These are phyloP conservation scores for Tenthredo notha DNA, from an alignment of 2,888 invertebrate species.

Conservation along the genomic window DNA sequence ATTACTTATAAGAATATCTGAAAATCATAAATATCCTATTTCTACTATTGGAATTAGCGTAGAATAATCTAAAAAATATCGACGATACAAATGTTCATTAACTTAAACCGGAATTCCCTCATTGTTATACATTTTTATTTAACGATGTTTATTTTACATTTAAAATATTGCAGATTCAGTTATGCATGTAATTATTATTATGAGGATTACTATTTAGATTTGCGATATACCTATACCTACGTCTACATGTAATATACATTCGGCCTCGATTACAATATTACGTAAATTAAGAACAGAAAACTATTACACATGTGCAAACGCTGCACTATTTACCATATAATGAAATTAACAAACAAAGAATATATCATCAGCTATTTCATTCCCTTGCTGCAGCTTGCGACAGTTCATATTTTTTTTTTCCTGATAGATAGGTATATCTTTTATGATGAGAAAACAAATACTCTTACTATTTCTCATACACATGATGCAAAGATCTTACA, in stretches of 20 bases:
- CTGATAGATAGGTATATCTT: neutral
- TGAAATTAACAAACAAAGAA: constrained; percentile 12
- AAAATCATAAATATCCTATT: neutral
- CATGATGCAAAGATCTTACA: neutral
- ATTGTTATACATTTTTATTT: neutral
- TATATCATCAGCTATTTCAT: neutral
- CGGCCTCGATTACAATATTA: constrained; percentile 2
- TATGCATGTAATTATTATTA: neutral
- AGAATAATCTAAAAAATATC: neutral
- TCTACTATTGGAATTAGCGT: neutral
- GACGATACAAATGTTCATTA: neutral
- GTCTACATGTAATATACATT: neutral
- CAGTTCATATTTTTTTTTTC: neutral
- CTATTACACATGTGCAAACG: neutral
- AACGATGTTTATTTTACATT: neutral
- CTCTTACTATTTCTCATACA: neutral
- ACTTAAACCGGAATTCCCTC: neutral
- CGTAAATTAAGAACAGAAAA: neutral
- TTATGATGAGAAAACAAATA: neutral
- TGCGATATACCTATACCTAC: neutral
- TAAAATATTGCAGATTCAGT: neutral
- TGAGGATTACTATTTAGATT: neutral
- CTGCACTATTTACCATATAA: neutral
- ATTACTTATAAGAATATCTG: constrained; percentile 1
- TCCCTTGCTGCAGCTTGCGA: neutral